Conservation (phyloP, 2,113 vertebrate genomes). For the Apeltes quadracus region DNA sequence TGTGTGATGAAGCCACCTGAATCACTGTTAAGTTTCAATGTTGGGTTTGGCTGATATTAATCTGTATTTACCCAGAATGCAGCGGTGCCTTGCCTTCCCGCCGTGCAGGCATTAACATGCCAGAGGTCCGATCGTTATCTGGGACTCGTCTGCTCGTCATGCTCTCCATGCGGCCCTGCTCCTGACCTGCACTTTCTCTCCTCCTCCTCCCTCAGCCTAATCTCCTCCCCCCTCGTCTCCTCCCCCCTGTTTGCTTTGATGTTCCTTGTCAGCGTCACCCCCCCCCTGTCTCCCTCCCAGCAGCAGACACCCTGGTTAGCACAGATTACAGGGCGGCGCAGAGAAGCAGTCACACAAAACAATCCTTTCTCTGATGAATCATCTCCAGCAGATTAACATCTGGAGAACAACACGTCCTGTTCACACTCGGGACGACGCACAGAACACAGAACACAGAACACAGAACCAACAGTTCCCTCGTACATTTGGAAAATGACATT, state of each 20-base stretch:
- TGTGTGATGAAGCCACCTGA: slow-evolving; percentile 65
- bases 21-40: too few relatives aligned
- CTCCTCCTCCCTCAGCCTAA: slow-evolving; percentile 46
- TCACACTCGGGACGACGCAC: neutral
- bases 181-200: slow-evolving; percentile 57
- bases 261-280: slow-evolving; percentile 66
- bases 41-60: slow-evolving; percentile 42
- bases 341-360: slow-evolving; percentile 43
- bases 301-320: slow-evolving; percentile 51
- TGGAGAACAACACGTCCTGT: neutral
- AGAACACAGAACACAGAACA: neutral
- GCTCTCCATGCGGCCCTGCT: slow-evolving; percentile 25
- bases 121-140: slow-evolving; percentile 44
- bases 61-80: slow-evolving; percentile 35
- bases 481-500: neutral
- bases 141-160: slow-evolving; percentile 49
- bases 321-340: slow-evolving; percentile 61
- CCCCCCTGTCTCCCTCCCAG: neutral
- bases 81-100: slow-evolving; percentile 3
- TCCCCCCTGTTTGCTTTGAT: slow-evolving; percentile 61
- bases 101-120: slow-evolving; percentile 20
- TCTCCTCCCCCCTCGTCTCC: slow-evolving; percentile 23
- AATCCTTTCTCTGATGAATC: slow-evolving; percentile 36
- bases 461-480: slow-evolving; percentile 3
- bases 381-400: neutral